These are phyloP conservation scores for Synanthedon formicaeformis DNA, from an alignment of 2,888 invertebrate genomes.

Conservation along the genomic window DNA sequence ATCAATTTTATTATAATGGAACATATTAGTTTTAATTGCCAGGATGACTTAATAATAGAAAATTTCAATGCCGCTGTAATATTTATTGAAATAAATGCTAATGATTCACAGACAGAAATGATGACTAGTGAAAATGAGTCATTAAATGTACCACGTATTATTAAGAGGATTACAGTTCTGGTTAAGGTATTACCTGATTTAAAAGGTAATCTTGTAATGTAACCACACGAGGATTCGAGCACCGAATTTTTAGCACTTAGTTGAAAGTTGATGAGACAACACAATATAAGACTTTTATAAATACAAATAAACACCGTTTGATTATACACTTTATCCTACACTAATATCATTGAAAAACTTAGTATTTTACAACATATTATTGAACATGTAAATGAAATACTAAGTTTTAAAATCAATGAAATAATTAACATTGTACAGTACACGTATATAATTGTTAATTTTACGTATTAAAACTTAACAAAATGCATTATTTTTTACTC, in stretches of 20 bases:
- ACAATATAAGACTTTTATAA: not conserved
- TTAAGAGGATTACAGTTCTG: slow-evolving; percentile 41
- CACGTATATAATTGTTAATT: slow-evolving; percentile 4
- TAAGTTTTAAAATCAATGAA: not conserved
- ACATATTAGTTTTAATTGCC: not conserved
- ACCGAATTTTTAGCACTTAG: slow-evolving; percentile 3
- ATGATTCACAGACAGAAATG: slow-evolving; percentile 38
- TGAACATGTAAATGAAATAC: not conserved
- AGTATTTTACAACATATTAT: not conserved
- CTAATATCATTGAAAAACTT: not conserved
- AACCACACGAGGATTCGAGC: not conserved
- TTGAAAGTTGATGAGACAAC: not conserved
- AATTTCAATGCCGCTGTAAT: not conserved
- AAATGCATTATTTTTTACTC: slow-evolving; percentile 7
- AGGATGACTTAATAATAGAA: slow-evolving; percentile 3
- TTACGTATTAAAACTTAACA: slow-evolving; percentile 10
- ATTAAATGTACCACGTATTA: slow-evolving; percentile 22
- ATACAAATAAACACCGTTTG: not conserved
- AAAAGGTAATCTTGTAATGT: not conserved
- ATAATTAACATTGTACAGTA: not conserved
- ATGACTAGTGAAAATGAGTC: slow-evolving; percentile 26
- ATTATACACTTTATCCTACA: not conserved
- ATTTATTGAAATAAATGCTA: slow-evolving; percentile 7
- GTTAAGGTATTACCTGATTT: slow-evolving; percentile 34
- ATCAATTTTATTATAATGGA: not conserved